phyloP scores from a whole-genome alignment of 2,113 vertebrate species.

The Megaceryle maxima region DNA sequence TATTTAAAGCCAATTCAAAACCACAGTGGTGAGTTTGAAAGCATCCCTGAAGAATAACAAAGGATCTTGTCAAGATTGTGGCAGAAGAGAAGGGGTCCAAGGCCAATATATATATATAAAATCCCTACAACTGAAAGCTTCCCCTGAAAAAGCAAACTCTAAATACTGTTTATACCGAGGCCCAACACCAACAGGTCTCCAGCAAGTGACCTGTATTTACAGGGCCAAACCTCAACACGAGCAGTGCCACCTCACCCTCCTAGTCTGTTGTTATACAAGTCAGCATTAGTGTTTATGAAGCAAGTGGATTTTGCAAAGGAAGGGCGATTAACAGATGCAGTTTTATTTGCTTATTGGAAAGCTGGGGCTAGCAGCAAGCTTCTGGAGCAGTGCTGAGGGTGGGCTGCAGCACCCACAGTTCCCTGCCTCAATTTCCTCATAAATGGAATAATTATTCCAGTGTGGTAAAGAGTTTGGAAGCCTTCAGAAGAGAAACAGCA shows the following conservation, averaged over 20 bases:
- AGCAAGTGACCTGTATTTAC: neutral
- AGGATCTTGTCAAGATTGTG: neutral
- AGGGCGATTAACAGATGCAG: neutral
- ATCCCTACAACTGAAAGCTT: neutral
- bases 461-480: neutral
- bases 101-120: neutral
- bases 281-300: fast-evolving
- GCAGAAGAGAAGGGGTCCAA: neutral
- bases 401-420: neutral
- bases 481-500: neutral
- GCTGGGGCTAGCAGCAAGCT: neutral
- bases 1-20: neutral
- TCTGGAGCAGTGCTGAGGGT: neutral
- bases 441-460: neutral
- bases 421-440: neutral
- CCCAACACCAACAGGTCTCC: neutral
- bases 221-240: neutral
- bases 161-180: neutral
- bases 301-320: neutral
- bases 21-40: neutral
- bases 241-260: neutral
- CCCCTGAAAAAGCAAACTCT: neutral
- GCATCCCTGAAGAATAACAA: neutral
- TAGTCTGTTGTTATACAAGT: fast-evolving
- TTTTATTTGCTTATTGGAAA: neutral